Evolutionary conservation across 2,113 vertebrate species (phyloP).

Genomic region (Pungitius pungitius): DNA sequence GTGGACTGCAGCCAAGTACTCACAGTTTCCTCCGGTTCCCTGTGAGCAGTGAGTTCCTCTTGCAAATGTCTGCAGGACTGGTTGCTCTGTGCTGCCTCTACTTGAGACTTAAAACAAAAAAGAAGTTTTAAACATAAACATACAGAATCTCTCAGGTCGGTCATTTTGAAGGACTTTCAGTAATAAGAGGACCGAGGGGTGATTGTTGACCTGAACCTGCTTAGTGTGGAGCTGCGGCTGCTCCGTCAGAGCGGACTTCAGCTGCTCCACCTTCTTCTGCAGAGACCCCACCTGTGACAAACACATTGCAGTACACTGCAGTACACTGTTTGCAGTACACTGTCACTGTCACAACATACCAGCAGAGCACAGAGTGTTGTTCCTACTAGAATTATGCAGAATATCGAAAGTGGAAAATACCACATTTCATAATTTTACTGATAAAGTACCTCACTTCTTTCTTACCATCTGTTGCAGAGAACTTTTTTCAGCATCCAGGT

Average conservation of each 20-base stretch:
- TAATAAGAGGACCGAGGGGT: not conserved
- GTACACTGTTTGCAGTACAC: too few relatives aligned
- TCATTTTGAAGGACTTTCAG: not conserved
- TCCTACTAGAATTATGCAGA: too few relatives aligned
- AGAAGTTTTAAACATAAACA: not conserved
- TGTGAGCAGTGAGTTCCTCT: conserved; percentile 8
- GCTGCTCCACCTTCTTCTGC: conserved; percentile 48
- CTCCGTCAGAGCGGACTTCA: conserved; percentile 18
- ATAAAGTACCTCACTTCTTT: conserved; percentile 17
- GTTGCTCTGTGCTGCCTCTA: not conserved
- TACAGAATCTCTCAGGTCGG: not conserved
- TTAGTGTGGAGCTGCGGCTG: conserved; percentile 35
- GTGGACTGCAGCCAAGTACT: conserved; percentile 32
- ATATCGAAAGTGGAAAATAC: not conserved
- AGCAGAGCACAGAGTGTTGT: not conserved
- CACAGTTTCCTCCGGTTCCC: conserved; percentile 17
- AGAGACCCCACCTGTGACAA: conserved; percentile 50
- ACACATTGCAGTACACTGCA: not conserved
- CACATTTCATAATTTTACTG: not conserved
- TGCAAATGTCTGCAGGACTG: not conserved
- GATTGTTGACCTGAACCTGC: conserved; percentile 22
- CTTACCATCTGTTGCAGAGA: conserved; percentile 76
- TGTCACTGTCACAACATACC: not conserved
- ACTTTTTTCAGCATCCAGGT: conserved; percentile 82
- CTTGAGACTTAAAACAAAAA: not conserved